Evolutionary conservation across 2,113 vertebrate species (phyloP), one percentile per base, ranked within the genome.

Genomic region (Deroptyus accipitrinus): DNA sequence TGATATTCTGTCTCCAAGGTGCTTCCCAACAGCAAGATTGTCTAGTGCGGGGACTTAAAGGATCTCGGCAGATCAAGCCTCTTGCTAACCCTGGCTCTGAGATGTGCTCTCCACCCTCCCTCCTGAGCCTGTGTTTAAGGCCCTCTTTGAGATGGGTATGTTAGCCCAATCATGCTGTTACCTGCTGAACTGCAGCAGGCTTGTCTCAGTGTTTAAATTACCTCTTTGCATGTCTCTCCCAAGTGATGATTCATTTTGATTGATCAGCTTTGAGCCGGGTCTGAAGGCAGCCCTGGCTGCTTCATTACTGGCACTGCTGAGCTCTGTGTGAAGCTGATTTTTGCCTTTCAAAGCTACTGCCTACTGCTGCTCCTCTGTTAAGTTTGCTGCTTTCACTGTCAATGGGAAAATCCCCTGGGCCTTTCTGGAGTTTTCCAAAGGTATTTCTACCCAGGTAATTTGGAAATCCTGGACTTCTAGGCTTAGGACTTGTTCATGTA

Each of bases 221-320:
- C 61, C 52, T 75, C 82, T 72, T 54, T 62, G 84, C 87, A 62
- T 31, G 33, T 73, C 75, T 91, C 55, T 59, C 89, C 35, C 46
- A 5, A 28, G 89, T 28, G 68, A 78, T 96, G 94, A 95, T 86
- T 95, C 95, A 95, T 19, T 78, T 55, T 83, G 95, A 96, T 92
- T 93, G 94, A 96, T 96, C 85, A 92, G 80, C 72, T 28, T 11
- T 1, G 92, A 49, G 94, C 84, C 70, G 85, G 59, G 46, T 0
- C 25, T 55, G 95, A 77, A 96, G 67, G 76, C 54, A 72, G 82
- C 54, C 42, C 78, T 48, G 69, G 42, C 76, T 93, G 42, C 48
- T 61, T 88, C 55, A 6, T 67, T 70, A 19, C 73, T 68, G 88
- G 64, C 80, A 81, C 95, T 73, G 80, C 68, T 41, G 23, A 64